Evolutionary conservation across 1,140 invertebrate species (phyloP), one percentile per base, ranked within the genome.

Genomic region (Drosophila guanche): DNA sequence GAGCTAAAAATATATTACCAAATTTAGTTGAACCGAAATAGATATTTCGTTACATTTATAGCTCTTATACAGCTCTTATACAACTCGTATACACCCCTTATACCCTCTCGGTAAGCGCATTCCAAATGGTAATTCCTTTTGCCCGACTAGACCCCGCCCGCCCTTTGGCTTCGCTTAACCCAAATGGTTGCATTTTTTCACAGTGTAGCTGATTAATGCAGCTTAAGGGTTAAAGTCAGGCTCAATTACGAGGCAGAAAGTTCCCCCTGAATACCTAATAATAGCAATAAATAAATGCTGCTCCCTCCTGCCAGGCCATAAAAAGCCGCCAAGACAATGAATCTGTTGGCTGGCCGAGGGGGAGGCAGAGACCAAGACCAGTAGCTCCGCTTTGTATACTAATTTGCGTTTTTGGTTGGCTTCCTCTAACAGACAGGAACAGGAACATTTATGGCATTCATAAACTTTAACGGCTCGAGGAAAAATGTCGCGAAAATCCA

Each of bases 401-500:
- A 88, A 88, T 88, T 88, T 88, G 84, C 84, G 76, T 80, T 86
- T 79, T 79, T 79, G 56, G 76, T 29, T 33, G 54, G 65, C 54
- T 52, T 43, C 41, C 8, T 43, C 61, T 4, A n/a, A 16, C 20
- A 10, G 33, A 12, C 10, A 12, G 25, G 33, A 1, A 20, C 29
- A 33, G 25, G 62, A 67, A 79, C 84, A 89, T 89, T 89, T 89
- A 89, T 89, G 84, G 85, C 84, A 72, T 71, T 77, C 81, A 89
- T 89, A 89, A 89, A 89, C 72, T 89, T 89, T 89, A 84, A 89
- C 86, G 83, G 81, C 75, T 76, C 58, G 70, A 55, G 50, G 51
- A 70, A 59, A 72, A 71, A 85, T 74, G 76, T 75, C 59, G 63
- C 56, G 12, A 65, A 59, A 56, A 61, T 60, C 27, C 50, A 51